Percentiles rank a stretch among this genome's conserved stretches.
Conservation (phyloP, 2,797 vertebrate genomes). For the Enteromius viviparus region DNA sequence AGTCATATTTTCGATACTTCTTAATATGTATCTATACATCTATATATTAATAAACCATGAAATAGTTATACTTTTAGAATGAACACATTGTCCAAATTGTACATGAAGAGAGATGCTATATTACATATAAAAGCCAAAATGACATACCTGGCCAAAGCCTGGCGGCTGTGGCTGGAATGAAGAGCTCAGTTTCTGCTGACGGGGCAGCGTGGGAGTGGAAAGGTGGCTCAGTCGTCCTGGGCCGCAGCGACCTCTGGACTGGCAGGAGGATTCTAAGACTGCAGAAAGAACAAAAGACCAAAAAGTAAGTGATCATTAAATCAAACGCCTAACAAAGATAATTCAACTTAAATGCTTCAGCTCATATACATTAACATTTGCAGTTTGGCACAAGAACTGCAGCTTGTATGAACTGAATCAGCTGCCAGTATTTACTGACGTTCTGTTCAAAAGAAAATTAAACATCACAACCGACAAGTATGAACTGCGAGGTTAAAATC, state of each 20-base stretch:
- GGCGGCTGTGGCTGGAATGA: slow-evolving; percentile 86
- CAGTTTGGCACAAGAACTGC: slow-evolving; percentile 24
- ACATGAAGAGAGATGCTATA: no score
- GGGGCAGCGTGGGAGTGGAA: slow-evolving; percentile 74
- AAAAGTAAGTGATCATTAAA: neutral
- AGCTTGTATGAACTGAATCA: neutral
- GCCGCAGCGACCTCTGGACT: slow-evolving; percentile 87
- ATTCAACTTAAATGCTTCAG: slow-evolving; percentile 12
- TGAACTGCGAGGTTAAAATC: neutral
- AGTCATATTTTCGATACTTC: neutral
- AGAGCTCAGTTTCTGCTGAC: slow-evolving; percentile 84
- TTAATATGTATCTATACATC: neutral
- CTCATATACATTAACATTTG: neutral
- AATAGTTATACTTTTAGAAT: neutral
- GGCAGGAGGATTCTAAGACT: slow-evolving; percentile 85
- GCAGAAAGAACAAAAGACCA: slow-evolving; percentile 7
- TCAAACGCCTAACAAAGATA: neutral
- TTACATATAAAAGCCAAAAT: neutral
- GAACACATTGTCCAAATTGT: no score
- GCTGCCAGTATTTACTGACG: slow-evolving; percentile 17
- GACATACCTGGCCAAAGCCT: slow-evolving; percentile 88
- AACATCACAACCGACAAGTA: slow-evolving; percentile 14
- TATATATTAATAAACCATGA: neutral
- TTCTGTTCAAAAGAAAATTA: slow-evolving; percentile 8
- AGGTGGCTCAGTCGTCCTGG: slow-evolving; percentile 83